A percentile compares a stretch with the other conserved stretches of the same genome.
These are phyloP conservation scores for Dicyrtomina minuta DNA, from an alignment of 2,888 invertebrate species.

Conservation along the genomic window DNA sequence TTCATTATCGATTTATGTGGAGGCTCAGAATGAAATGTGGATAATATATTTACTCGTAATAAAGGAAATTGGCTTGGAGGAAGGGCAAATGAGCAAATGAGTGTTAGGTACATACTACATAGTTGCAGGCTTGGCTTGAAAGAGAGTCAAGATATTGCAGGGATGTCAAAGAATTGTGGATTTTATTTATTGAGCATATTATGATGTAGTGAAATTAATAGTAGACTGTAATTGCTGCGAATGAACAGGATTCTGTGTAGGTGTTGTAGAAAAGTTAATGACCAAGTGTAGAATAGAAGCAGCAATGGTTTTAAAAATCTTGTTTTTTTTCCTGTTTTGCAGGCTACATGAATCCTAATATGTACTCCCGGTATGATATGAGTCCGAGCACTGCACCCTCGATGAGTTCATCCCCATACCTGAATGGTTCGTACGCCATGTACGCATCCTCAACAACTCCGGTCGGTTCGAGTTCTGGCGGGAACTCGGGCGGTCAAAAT, in stretches of 20 bases:
- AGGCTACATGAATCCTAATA: slow-evolving; percentile 54
- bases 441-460: slow-evolving; percentile 64
- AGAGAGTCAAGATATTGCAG: neutral
- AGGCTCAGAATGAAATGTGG: neutral
- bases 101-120: no score
- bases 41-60: neutral
- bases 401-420: slow-evolving; percentile 63
- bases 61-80: neutral
- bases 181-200: slow-evolving; percentile 3
- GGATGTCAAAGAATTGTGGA: neutral
- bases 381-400: slow-evolving; percentile 68
- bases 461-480: slow-evolving; percentile 48
- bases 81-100: no score
- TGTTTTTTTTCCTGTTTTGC: slow-evolving; percentile 33
- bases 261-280: neutral
- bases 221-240: neutral
- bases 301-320: neutral
- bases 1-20: slow-evolving; percentile 3
- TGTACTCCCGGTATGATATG: slow-evolving; percentile 86
- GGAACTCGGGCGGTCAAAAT: slow-evolving; percentile 43
- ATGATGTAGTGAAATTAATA: no score
- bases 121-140: neutral
- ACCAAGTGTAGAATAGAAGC: neutral
- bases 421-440: slow-evolving; percentile 73
- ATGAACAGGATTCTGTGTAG: neutral